phyloP scores from a whole-genome alignment of 2,888 invertebrate genomes.

The Idaea aversata region DNA sequence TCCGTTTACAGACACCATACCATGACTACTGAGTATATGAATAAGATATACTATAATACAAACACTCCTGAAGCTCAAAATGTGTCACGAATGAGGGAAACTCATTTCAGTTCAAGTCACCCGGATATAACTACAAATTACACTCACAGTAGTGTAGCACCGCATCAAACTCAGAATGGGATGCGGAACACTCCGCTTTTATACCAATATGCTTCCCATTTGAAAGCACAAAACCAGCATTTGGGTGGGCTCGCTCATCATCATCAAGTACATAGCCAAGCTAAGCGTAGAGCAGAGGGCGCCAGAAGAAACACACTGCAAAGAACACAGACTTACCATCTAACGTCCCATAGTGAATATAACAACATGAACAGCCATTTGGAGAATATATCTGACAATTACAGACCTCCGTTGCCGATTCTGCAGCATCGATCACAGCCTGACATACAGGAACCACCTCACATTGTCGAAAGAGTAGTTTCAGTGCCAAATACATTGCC shows the following conservation, averaged over 20 bases:
- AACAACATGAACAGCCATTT: conserved; percentile 55
- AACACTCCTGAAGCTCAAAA: conserved; percentile 61
- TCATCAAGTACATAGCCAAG: conserved; percentile 57
- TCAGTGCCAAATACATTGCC: conserved; percentile 68
- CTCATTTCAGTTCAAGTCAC: conserved; percentile 76
- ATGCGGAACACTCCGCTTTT: conserved; percentile 65
- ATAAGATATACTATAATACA: conserved; percentile 65
- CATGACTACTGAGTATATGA: conserved; percentile 70
- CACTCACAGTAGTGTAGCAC: conserved; percentile 51
- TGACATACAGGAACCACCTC: conserved; percentile 66
- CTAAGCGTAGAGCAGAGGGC: conserved; percentile 61
- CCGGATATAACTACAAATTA: conserved; percentile 73
- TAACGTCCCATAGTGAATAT: conserved; percentile 75
- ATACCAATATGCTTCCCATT: conserved; percentile 75
- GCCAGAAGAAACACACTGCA: conserved; percentile 68
- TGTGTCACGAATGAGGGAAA: conserved; percentile 67
- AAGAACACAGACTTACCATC: conserved; percentile 74
- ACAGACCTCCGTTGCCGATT: conserved; percentile 51
- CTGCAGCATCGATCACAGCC: conserved; percentile 70
- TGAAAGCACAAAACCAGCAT: conserved; percentile 73
- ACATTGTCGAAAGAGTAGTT: conserved; percentile 54
- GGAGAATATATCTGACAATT: conserved; percentile 61
- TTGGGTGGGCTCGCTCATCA: conserved; percentile 62
- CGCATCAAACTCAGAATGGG: conserved; percentile 55
- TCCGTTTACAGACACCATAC: conserved; percentile 67